Evolutionary conservation across 2,113 vertebrate species (phyloP), one percentile per base, ranked within the genome.

Genomic region (Propithecus coquereli): DNA sequence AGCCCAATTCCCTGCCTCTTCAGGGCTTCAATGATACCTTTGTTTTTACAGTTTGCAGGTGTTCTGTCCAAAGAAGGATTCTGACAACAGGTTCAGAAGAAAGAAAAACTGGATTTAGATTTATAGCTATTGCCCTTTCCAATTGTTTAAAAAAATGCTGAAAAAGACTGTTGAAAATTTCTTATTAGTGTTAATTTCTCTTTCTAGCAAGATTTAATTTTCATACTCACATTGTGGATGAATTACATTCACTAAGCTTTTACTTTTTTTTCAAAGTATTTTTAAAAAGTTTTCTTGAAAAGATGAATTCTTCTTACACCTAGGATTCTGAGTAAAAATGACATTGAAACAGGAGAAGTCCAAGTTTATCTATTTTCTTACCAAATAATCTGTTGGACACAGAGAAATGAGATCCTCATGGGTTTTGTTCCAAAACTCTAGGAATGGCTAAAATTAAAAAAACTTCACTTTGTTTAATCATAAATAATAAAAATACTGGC

Each of bases 121-220:
- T 54, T 50, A 10, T 7, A 80, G 27, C 70, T 85, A 47, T 23
- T 71, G 76, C 5, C 0, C 47, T n/a, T 95, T 79, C 70, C 5
- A 30, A 92, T 63, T 63, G 68, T 81, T 40, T 8, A 87, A 5
- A 95, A 77, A 79, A 79, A 52, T 30, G 43, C 27, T 96, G 73
- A 87, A 89, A 92, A 96, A 74, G 65, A 86, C 5, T 37, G 32
- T 54, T 54, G 32, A 37, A 66, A 81, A 86, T 87, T 57, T 92
- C 43, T 14, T n/a, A 45, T 14, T 40, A 4, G 0, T 0, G 0
- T 22, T 66, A 66, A 92, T 7, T 54, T 90, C 8, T 77, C 43
- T 87, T 71, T 27, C n/a, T 88, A 50, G 18, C 86, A 96, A 40
- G 52, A 40, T 37, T 92, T 83, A 89, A 89, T 70, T 93, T 93